Conservation (phyloP, 1,140 invertebrate species). For the Meloidogyne exigua region DNA sequence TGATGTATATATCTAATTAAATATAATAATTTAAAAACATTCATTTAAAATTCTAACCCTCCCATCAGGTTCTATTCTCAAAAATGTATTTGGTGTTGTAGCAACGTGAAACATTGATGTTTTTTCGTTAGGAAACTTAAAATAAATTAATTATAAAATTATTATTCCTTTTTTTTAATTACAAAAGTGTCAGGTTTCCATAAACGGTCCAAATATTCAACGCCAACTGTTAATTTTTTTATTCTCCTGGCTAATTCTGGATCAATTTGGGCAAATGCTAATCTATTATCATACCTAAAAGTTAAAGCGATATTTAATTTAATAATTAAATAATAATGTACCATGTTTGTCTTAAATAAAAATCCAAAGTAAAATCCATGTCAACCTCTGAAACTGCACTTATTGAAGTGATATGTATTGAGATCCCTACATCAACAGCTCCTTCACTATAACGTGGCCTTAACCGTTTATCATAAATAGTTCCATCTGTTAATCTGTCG, state of each 20-base stretch:
- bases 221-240: conserved; percentile 69
- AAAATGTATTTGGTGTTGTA: conserved; percentile 76
- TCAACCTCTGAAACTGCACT: conserved; percentile 69
- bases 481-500: conserved; percentile 48
- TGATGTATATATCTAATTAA: conserved; percentile 40
- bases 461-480: conserved; percentile 89
- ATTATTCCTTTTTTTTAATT: neutral
- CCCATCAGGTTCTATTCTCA: conserved; percentile 67
- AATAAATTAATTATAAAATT: neutral
- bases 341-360: conserved; percentile 82
- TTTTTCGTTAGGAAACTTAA: conserved; percentile 92
- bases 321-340: neutral
- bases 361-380: conserved; percentile 49
- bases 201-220: conserved; percentile 92
- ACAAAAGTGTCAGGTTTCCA: conserved; percentile 87
- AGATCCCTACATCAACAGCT: conserved; percentile 62
- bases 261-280: conserved; percentile 79
- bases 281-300: conserved; percentile 83
- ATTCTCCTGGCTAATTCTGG: conserved; percentile 77
- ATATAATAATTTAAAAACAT: too few species aligned
- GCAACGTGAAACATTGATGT: conserved; percentile 96
- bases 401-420: conserved; percentile 59
- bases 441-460: conserved; percentile 93
- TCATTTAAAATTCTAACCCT: conserved; percentile 20
- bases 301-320: neutral